phyloP scores from a whole-genome alignment of 2,113 vertebrate species.

The Bufo gargarizans region DNA sequence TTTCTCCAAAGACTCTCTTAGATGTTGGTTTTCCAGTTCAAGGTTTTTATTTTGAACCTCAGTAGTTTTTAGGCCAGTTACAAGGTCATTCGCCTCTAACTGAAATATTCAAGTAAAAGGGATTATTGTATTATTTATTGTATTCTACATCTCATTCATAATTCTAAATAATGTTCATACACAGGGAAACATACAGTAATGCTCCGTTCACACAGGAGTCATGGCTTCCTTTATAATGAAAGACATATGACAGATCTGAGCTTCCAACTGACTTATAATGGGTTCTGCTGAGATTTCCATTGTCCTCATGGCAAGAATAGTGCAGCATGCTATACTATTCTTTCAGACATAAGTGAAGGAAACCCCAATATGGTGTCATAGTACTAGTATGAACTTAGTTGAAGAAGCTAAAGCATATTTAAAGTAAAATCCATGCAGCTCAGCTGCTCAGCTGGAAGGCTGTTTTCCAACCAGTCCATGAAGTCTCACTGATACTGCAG shows the following conservation, averaged over 20 bases:
- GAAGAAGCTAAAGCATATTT: too few species aligned
- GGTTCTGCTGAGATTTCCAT: too few species aligned
- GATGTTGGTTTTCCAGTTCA: conserved; percentile 79
- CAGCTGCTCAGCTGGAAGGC: too few species aligned
- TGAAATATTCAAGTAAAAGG: conserved; percentile 61
- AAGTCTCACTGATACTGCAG: too few species aligned
- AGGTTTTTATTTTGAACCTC: conserved; percentile 75
- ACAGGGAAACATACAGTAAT: not conserved
- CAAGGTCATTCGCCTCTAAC: conserved; percentile 77
- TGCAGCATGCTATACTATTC: too few species aligned
- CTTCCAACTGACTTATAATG: too few species aligned
- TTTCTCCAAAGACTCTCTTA: conserved; percentile 81
- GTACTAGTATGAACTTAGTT: too few species aligned
- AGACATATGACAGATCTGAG: not conserved
- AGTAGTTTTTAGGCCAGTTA: conserved; percentile 73
- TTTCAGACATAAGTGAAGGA: too few species aligned
- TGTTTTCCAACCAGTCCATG: too few species aligned
- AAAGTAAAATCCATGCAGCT: too few species aligned
- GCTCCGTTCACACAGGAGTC: not conserved
- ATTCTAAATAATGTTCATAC: not conserved
- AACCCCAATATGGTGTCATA: too few species aligned
- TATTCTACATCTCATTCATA: not conserved
- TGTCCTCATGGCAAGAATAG: too few species aligned
- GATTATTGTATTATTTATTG: not conserved
- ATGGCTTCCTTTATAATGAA: not conserved